Evolutionary conservation across 2,797 vertebrate genomes (phyloP), one percentile per base, ranked within the genome.

Genomic region (Hippocampus kuda): DNA sequence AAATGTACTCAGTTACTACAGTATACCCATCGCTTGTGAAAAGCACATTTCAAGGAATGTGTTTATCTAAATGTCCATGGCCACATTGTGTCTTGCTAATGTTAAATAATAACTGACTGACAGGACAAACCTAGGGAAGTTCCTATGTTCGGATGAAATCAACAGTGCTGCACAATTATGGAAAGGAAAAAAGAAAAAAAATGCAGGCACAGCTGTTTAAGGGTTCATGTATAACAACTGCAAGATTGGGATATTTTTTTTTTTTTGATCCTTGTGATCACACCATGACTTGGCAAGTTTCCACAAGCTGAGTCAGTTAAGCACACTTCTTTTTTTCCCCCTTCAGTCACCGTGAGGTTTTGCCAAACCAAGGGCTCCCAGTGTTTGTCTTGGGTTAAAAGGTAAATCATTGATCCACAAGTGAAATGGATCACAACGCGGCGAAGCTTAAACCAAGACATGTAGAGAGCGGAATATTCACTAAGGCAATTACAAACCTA

Each of bases 211-310:
- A n/a, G 61, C 11, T 44, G 22, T 24, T 63, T 63, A 42, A 63
- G 22, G n/a, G 18, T 10, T 16, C 62, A 46, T 24, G 22, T 13
- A 26, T 24, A 24, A 46, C 6, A 44, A 24, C 9, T 20, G 62
- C 26, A 72, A 24, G 74, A 27, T 68, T 38, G 61, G 72, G 49
- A 51, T 16, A n/a, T n/a, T n/a, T 20, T 51, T 51, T 51, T 51
- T 51, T 18, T 34, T 34, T 34, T 30, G 59, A 65, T 67, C 75
- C 64, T 71, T 54, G 69, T 41, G 3, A 7, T 20, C 38, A 16
- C 8, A 62, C 2, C 10, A 71, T 82, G 79, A 87, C 74, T 46
- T 68, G 73, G 74, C 78, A 75, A 15, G 27, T 62, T 70, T 5
- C 3, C 48, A 67, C 30, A 27, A 65, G 70, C 73, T 78, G 73